Evolutionary conservation across 2,888 invertebrate species (phyloP).

Genomic region (Mythimna lalbum): DNA sequence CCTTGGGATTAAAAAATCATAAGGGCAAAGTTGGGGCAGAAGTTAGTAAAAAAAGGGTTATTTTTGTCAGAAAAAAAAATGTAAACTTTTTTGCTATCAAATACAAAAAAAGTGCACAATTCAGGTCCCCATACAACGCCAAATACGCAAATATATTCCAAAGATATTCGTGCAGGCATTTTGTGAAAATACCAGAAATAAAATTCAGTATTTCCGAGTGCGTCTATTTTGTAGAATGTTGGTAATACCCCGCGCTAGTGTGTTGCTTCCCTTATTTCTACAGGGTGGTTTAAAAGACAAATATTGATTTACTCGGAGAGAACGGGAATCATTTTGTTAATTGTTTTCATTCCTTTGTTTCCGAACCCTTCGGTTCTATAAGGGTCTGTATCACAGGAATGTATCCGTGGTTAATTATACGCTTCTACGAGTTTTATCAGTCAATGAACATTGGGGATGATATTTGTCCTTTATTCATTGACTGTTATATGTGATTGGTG

Average conservation of each 20-base stretch:
- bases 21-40: no score
- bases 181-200: constrained; percentile 1
- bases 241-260: neutral
- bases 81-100: neutral
- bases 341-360: constrained; percentile 37
- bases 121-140: neutral
- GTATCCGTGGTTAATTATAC: constrained; percentile 36
- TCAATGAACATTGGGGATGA: constrained; percentile 21
- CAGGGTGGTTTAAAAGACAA: constrained; percentile 2
- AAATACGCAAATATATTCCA: neutral
- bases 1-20: no score
- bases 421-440: constrained; percentile 27
- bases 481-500: neutral
- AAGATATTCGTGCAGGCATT: constrained; percentile 14
- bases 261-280: neutral
- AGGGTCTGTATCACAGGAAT: constrained; percentile 7
- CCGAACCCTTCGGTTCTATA: constrained; percentile 1
- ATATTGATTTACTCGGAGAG: constrained; percentile 23
- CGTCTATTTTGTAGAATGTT: constrained; percentile 10
- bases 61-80: neutral
- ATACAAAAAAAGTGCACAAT: neutral
- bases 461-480: constrained; percentile 19
- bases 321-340: constrained; percentile 22
- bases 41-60: neutral
- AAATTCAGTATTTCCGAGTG: constrained; percentile 8